Conservation (phyloP, 1,140 invertebrate species). For the Drosophila pectinifera region DNA sequence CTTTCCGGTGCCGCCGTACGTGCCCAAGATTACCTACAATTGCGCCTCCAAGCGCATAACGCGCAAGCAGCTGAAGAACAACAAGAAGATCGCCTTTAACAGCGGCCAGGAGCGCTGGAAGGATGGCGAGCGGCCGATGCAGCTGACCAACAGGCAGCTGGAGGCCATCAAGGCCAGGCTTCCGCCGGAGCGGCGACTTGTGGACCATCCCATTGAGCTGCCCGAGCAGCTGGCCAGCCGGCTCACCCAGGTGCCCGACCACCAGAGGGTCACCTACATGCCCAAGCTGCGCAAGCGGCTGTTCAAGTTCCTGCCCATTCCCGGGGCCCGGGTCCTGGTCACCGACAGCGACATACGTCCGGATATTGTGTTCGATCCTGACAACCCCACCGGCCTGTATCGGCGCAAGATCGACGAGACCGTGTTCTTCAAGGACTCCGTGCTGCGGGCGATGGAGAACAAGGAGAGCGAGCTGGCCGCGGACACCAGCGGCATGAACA, state of each 20-base stretch:
- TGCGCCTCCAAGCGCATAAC: constrained; percentile 59
- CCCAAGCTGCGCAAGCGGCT: constrained; percentile 70
- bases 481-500: not conserved
- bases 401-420: constrained; percentile 48
- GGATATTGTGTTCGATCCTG: constrained; percentile 57
- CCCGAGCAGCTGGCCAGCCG: constrained; percentile 28
- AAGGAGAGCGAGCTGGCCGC: not conserved
- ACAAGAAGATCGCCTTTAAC: constrained; percentile 78
- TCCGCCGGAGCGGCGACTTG: constrained; percentile 54
- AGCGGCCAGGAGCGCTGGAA: constrained; percentile 75
- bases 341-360: constrained; percentile 69
- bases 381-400: constrained; percentile 60
- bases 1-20: constrained; percentile 26
- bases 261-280: constrained; percentile 56
- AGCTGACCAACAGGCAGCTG: constrained; percentile 59
- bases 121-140: constrained; percentile 50
- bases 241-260: constrained; percentile 55
- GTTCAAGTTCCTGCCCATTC: constrained; percentile 76
- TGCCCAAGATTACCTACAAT: constrained; percentile 64
- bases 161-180: constrained; percentile 59
- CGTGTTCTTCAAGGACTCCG: constrained; percentile 54
- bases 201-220: constrained; percentile 51
- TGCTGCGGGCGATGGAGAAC: constrained; percentile 34
- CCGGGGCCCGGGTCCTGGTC: constrained; percentile 67
- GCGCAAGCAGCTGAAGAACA: constrained; percentile 74